These are phyloP conservation scores for Phenacoccus solenopsis DNA, from an alignment of 1,140 invertebrate species.

Conservation along the genomic window DNA sequence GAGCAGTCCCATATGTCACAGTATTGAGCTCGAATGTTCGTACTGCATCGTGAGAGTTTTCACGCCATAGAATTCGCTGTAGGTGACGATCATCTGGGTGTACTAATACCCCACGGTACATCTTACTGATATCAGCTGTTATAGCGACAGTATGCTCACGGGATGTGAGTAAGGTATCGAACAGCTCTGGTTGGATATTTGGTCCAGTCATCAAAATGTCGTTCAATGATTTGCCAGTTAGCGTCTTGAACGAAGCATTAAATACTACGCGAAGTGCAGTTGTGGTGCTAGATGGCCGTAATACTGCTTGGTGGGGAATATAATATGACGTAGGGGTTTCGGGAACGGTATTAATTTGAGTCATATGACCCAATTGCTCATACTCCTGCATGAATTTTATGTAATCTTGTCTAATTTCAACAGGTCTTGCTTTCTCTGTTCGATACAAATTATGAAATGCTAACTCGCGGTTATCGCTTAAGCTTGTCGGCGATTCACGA, in stretches of 20 bases:
- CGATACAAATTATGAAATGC: neutral
- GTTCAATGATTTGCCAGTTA: conserved; percentile 30
- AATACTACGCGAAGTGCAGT: conserved; percentile 33
- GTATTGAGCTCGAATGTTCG: too few relatives aligned
- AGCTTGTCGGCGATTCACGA: neutral
- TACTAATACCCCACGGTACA: neutral
- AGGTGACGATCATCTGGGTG: too few relatives aligned
- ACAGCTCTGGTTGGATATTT: conserved; percentile 28
- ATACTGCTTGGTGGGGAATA: conserved; percentile 23
- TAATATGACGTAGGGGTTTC: neutral
- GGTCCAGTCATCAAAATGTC: conserved; percentile 28
- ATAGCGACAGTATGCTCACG: too few relatives aligned
- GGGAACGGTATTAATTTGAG: conserved; percentile 28
- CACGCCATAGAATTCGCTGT: too few relatives aligned
- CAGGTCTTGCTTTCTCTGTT: neutral
- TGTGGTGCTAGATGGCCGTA: neutral
- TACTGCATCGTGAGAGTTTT: too few relatives aligned
- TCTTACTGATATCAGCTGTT: too few relatives aligned
- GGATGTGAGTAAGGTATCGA: conserved; percentile 29
- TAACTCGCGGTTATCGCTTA: neutral
- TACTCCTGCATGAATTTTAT: neutral
- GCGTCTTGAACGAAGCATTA: conserved; percentile 28
- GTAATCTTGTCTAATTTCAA: neutral
- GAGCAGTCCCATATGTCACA: too few relatives aligned
- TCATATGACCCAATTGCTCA: conserved; percentile 9